Percentiles rank a stretch among this genome's conserved stretches.
Conservation (phyloP, 1,140 invertebrate species). For the Acromyrmex heyeri region DNA sequence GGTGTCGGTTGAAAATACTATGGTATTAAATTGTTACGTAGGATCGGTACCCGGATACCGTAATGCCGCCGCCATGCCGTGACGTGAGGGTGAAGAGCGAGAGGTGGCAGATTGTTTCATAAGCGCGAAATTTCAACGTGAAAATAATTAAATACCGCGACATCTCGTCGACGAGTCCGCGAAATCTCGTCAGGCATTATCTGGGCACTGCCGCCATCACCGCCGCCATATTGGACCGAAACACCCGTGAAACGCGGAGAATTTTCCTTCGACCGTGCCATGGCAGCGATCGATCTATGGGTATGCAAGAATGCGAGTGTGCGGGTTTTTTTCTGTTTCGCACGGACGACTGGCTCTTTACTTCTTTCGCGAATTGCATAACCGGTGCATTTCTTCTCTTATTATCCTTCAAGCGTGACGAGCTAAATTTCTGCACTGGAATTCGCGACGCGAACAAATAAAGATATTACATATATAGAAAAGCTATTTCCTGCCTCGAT, state of each 20-base stretch:
- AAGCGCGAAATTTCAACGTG: conserved; percentile 46
- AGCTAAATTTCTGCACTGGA: not conserved
- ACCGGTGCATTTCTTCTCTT: conserved; percentile 22
- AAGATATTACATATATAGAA: conserved; percentile 32
- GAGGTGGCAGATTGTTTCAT: conserved; percentile 8
- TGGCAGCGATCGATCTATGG: not conserved
- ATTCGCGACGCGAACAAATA: conserved; percentile 27
- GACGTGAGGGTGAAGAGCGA: conserved; percentile 18
- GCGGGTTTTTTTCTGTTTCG: conserved; percentile 5
- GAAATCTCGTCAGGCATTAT: conserved; percentile 18
- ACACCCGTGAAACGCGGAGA: conserved; percentile 8
- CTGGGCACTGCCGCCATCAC: not conserved
- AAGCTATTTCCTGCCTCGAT: not conserved
- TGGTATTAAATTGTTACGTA: conserved; percentile 80
- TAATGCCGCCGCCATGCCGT: conserved; percentile 14
- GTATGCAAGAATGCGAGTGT: conserved; percentile 37
- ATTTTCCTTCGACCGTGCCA: conserved; percentile 15
- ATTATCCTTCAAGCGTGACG: conserved; percentile 41
- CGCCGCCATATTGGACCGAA: not conserved
- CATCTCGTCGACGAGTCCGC: not conserved
- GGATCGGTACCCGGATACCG: conserved; percentile 67
- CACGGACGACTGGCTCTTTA: conserved; percentile 31
- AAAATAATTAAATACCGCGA: conserved; percentile 44
- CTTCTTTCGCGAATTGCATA: conserved; percentile 56
- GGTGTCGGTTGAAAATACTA: conserved; percentile 67